These are phyloP conservation scores for Capitulum mitella DNA, from an alignment of 2,888 invertebrate genomes.

Conservation along the genomic window DNA sequence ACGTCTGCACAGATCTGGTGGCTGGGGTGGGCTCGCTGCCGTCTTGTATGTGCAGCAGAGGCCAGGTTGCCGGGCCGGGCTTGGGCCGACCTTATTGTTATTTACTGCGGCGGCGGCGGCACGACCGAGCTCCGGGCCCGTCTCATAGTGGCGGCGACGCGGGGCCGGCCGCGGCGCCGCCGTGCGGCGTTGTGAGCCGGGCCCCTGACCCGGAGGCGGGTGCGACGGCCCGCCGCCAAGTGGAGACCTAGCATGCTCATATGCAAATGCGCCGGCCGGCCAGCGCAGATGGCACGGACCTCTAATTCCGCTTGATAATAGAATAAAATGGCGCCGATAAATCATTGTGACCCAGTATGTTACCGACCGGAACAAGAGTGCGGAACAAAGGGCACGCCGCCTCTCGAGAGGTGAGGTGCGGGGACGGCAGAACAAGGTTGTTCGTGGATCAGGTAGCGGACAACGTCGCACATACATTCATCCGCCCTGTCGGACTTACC, in stretches of 20 bases:
- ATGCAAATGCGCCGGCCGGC: background rate
- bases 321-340: constrained; percentile 18
- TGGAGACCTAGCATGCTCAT: background rate
- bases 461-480: too few relatives aligned
- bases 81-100: background rate
- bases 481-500: constrained; percentile 44
- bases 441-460: too few relatives aligned
- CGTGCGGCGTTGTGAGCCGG: background rate
- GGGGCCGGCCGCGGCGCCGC: background rate
- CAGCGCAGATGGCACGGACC: constrained; percentile 4
- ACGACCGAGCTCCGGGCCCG: constrained; percentile 9
- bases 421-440: too few relatives aligned
- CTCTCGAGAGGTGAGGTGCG: too few relatives aligned
- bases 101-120: constrained; percentile 4
- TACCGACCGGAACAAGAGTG: background rate
- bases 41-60: background rate
- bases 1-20: background rate
- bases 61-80: background rate
- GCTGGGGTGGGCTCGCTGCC: background rate
- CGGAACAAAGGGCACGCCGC: background rate
- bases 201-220: background rate
- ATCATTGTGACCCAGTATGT: background rate
- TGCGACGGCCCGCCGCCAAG: background rate
- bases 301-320: constrained; percentile 1
- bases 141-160: background rate